phyloP scores from a whole-genome alignment of 2,888 invertebrate species.

The Hesperia comma region DNA sequence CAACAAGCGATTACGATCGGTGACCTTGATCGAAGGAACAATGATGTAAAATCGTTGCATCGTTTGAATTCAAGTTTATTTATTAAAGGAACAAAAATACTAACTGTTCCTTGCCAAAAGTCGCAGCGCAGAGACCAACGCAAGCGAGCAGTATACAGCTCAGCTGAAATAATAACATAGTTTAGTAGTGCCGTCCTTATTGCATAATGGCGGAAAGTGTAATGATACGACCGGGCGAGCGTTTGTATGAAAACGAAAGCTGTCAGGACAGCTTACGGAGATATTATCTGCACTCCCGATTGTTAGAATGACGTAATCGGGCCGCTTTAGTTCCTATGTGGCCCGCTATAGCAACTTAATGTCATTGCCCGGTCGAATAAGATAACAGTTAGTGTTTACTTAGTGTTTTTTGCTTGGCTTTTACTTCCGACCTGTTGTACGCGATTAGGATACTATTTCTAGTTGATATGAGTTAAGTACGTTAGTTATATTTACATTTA shows the following conservation, averaged over 20 bases:
- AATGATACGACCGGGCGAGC: conserved; percentile 21
- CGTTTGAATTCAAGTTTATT: conserved; percentile 22
- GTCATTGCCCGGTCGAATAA: not conserved
- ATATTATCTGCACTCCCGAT: conserved; percentile 36
- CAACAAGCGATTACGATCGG: not conserved
- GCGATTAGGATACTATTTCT: no score
- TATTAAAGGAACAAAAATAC: conserved; percentile 52
- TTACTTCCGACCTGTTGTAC: not conserved
- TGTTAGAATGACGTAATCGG: conserved; percentile 41
- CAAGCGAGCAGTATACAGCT: conserved; percentile 75
- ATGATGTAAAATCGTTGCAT: conserved; percentile 3
- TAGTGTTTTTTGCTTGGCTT: not conserved
- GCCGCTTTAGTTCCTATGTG: conserved; percentile 13
- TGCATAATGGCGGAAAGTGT: conserved; percentile 9
- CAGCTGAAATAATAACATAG: conserved; percentile 72
- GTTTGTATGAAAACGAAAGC: conserved; percentile 53
- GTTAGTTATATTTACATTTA: no score
- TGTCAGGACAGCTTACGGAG: conserved; percentile 45
- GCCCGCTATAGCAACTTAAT: not conserved
- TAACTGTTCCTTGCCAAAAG: conserved; percentile 82
- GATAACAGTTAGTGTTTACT: not conserved
- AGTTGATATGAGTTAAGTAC: no score
- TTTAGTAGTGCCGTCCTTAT: conserved; percentile 30
- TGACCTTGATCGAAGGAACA: conserved; percentile 3
- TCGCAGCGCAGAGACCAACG: conserved; percentile 77